Conservation (phyloP, 1,140 invertebrate species). For the Penaeus japonicus region DNA sequence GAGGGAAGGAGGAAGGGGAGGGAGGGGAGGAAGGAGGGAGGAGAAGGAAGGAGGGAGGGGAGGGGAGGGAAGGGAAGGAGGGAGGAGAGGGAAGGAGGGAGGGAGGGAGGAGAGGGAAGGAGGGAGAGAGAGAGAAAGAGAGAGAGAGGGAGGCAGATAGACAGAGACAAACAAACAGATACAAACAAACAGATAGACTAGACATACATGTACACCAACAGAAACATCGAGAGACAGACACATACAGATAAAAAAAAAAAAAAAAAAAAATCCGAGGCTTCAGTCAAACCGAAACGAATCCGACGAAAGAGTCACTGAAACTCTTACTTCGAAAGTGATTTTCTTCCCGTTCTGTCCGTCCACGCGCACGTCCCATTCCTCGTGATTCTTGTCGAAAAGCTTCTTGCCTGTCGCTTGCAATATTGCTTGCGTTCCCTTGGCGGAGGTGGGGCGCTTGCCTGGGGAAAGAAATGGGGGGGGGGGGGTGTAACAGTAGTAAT, state of each 20-base stretch:
- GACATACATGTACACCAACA: neutral
- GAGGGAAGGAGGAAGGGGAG: too few relatives aligned
- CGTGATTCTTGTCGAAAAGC: constrained; percentile 63
- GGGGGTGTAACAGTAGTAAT: neutral
- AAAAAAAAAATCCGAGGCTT: neutral
- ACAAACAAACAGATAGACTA: neutral
- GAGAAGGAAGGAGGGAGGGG: too few relatives aligned
- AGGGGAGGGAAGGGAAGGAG: neutral
- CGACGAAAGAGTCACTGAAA: neutral
- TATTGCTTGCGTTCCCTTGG: constrained; percentile 71
- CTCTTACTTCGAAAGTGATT: constrained; percentile 65
- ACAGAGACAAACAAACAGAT: neutral
- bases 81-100: too few relatives aligned
- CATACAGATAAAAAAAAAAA: neutral
- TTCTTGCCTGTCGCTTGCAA: constrained; percentile 62
- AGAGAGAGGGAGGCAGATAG: neutral
- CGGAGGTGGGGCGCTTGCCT: constrained; percentile 70
- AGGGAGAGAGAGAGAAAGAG: neutral
- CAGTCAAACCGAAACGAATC: neutral
- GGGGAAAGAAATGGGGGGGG: constrained; percentile 37
- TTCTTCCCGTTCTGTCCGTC: constrained; percentile 66
- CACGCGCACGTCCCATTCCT: constrained; percentile 68
- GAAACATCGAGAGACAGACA: neutral
- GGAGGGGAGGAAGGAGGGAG: too few relatives aligned
- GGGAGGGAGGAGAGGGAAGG: too few relatives aligned